Evolutionary conservation across 1,140 invertebrate species (phyloP), one percentile per base, ranked within the genome.

Genomic region (Neodiprion fabricii): DNA sequence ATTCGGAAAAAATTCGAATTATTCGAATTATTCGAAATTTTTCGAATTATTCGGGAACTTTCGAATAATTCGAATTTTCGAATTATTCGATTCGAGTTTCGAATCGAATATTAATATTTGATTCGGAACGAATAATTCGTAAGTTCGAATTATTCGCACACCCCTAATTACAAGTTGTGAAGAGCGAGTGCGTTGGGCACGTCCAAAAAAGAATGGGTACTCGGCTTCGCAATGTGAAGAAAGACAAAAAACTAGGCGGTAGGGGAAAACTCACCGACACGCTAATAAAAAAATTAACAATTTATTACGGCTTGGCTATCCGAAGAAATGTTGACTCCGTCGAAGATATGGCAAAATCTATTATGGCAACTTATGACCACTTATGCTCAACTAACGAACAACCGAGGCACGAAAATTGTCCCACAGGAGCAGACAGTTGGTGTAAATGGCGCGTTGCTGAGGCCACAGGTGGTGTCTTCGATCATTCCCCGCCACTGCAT

Each of bases 331-430:
- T 53, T 28, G 5, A 79, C 1, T 72, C 67, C 53, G 61, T 78
- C 7, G 72, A 76, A 68, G 70, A 66, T 14, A 79, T 80, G 78
- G 50, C 72, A 69, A 78, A 75, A 74, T 73, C 69, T 53, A 73
- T 80, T 14, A 78, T 77, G 76, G 78, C 76, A 67, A 76, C 70
- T 7, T 78, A 74, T 48, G 72, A 70, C 48, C 79, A 80, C 40
- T 70, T 72, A n/a, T 50, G 70, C 40, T 80, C 79, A 9, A 77
- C 74, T 17, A 48, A 80, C 71, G 70, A 75, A 53, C 70, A 79
- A 65, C 77, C 76, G 12, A 50, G 17, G 10, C 77, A 78, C 66
- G 61, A 72, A 11, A 67, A 79, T 49, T 78, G 77, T 61, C 76
- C 74, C 7, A 47, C 48, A 48, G 76, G 71, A 21, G 74, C 66